Evolutionary conservation across 2,797 vertebrate genomes (phyloP), one percentile per base, ranked within the genome.

Genomic region (Dromococcyx pavoninus): DNA sequence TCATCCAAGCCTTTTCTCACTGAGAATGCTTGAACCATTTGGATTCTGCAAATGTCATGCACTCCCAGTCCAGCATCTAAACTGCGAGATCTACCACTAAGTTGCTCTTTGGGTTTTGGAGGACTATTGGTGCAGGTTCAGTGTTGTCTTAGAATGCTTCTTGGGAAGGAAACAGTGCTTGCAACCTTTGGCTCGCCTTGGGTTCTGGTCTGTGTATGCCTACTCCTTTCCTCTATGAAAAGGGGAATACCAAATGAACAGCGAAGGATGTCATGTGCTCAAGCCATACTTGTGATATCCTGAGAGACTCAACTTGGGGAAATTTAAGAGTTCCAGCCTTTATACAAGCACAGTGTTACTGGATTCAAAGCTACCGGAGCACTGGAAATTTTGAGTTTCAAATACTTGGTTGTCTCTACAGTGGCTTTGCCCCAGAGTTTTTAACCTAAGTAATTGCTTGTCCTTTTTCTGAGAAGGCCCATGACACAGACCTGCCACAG

Each of bases 271-370:
- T 8, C 53, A 17, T 51, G 17, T 74, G 22, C 8, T 78, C 27
- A 74, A 9, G 4, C 58, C n/a, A 18, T 56, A 43, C 14, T 78
- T 0, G 0, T 53, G 60, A 90, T 72, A 86, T 61, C 32, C 25
- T 25, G 25, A 58, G 32, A 1, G 1, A 46, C 28, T 79, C 17
- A n/a, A 0, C 7, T 13, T 66, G 24, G 11, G 5, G 30, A 57
- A 2, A 44, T 48, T 88, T 43, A 71, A 56, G 24, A 33, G 80
- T 73, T 69, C 64, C 51, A 53, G 37, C 27, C 33, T 84, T 77
- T 74, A 25, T 43, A 33, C 3, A 10, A 69, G 30, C 25, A 58
- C 24, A 41, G 7, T 62, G 7, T 16, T 76, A 11, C 33, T 60
- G 25, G 24, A 74, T 39, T 5, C 78, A 74, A 57, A 80, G 19